Base-by-base conservation (phyloP, 2,797 vertebrate species). In the Macropodus opercularis region DNA sequence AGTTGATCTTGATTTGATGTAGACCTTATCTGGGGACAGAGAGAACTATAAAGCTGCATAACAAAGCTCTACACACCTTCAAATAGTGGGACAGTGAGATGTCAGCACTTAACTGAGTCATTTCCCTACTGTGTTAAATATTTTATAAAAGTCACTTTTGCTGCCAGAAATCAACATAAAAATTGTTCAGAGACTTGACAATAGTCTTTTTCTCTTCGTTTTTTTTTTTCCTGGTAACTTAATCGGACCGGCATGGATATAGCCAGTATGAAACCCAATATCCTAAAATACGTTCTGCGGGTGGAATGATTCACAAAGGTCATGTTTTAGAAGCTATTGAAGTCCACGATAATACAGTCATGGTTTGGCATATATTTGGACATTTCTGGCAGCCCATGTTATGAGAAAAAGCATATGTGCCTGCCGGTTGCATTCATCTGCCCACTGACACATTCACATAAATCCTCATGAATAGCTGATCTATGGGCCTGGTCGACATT, bases 291-390 rank as follows among this genome's bases (percentile, higher is more conserved):
- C 42, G 64, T 53, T 56, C 38, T 27, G 34, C 3, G 3, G 34
- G 52, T 62, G 61, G 44, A 74, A 63, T 53, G 44, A 69, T 36
- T 81, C 31, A 54, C 63, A 73, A 75, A 83, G 51, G 74, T 81
- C 59, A 75, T 46, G 48, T 77, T 79, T 67, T 42, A 56, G 43
- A 70, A 59, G 46, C 65, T 46, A 66, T 44, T 63, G 19, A 65
- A 74, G 48, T 71, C 49, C 24, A 38, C 71, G 46, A 49, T 55
- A 38, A 15, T 56, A 38, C 24, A 63, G 51, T 67, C 73, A 76
- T 1, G 2, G 41, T 72, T 61, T 62, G 62, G 51, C 52, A 62
- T 51, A 70, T 55, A 72, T 66, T 68, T 63, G 11, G 60, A 61
- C 49, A 5, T 55, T n/a, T n/a, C n/a, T 78, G 65, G 60, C 46